phyloP scores from a whole-genome alignment of 2,888 invertebrate species.

The Rapana venosa region DNA sequence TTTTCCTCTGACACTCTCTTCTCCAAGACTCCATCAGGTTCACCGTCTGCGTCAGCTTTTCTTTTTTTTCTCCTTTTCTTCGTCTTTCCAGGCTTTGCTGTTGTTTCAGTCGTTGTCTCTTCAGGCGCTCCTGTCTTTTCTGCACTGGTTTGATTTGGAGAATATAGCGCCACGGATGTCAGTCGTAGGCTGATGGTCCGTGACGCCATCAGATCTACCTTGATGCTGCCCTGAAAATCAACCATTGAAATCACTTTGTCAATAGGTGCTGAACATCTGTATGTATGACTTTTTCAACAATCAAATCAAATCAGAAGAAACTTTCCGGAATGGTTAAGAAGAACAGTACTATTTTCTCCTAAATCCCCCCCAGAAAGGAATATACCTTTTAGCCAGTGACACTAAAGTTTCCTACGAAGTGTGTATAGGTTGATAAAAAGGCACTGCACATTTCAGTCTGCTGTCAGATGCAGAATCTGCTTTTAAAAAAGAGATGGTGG shows the following conservation, averaged over 20 bases:
- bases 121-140: too few species aligned
- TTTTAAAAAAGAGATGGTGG: too few species aligned
- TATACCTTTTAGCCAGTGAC: too few species aligned
- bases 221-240: conserved; percentile 37
- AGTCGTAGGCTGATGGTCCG: conserved; percentile 64
- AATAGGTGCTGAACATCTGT: neutral
- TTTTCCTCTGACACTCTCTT: neutral
- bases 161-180: conserved; percentile 59
- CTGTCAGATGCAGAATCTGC: too few species aligned
- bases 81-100: neutral
- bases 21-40: neutral
- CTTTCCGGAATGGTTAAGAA: too few species aligned
- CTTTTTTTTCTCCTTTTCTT: neutral
- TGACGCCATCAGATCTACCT: conserved; percentile 54
- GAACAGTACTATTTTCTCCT: too few species aligned
- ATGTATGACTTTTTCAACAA: neutral
- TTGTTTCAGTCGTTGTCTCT: neutral
- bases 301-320: too few species aligned
- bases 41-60: neutral
- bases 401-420: too few species aligned
- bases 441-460: too few species aligned
- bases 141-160: neutral
- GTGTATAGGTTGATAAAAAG: too few species aligned
- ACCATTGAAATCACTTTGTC: neutral
- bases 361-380: too few species aligned